Evolutionary conservation across 2,113 vertebrate species (phyloP), one percentile per base, ranked within the genome.

Genomic region (Penelope pileata): DNA sequence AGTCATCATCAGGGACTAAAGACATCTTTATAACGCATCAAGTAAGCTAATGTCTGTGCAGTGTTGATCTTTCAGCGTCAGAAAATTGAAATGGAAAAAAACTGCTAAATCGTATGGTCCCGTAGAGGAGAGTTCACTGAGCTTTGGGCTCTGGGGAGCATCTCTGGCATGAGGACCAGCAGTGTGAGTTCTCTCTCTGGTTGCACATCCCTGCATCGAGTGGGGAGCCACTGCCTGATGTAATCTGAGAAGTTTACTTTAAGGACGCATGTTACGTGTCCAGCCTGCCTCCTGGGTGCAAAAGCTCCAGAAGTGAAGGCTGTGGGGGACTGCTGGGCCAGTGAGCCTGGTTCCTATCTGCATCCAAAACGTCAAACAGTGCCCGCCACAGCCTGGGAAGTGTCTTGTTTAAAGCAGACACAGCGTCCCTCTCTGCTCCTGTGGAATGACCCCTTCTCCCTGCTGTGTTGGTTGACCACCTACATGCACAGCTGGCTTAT

Each of bases 101-200:
- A 34, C 47, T 18, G n/a, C 92, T 60, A 45, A 70, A 53, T 78
- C 72, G 4, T 22, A 14, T 18, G 40, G 5, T 56, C 68, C 77
- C 43, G 51, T 34, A 76, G 64, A 74, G 12, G 23, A 34, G 27
- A 51, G 16, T 0, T 51, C 75, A 42, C 47, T 69, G 43, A 78
- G 26, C 8, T 74, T 56, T 47, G 56, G 29, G 30, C 34, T 66
- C 29, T 2, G 5, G 32, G 27, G 7, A 0, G 0, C 40, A 7
- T 26, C 43, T 83, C 23, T 30, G n/a, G 24, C 47, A n/a, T 0
- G 1, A 51, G 43, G 26, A 36, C 29, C 43, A 50, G 40, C 19
- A 48, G 18, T 19, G 27, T 0, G 0, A 82, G 54, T 21, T 69
- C 38, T 69, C 7, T 1, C 32, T 40, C 43, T 36, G 43, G 54